These are phyloP conservation scores for Aratinga solstitialis DNA, from an alignment of 2,797 vertebrate genomes.

Conservation along the genomic window DNA sequence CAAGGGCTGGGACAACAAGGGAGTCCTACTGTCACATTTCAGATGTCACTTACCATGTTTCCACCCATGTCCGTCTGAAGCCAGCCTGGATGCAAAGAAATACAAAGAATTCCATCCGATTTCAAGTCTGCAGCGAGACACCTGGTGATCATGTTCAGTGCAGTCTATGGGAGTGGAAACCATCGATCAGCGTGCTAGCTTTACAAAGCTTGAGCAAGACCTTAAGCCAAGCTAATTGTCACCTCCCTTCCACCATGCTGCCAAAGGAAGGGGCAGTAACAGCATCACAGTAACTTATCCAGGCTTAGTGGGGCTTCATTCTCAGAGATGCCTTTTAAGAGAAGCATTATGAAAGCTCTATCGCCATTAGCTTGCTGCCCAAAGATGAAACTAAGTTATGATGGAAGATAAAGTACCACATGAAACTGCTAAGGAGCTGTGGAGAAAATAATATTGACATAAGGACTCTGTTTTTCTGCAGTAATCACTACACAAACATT, in stretches of 20 bases:
- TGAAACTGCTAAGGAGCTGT: background rate
- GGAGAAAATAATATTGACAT: slow-evolving; percentile 35
- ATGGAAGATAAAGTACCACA: background rate
- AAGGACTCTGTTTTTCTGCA: slow-evolving; percentile 40
- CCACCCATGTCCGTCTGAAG: slow-evolving; percentile 85
- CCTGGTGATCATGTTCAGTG: slow-evolving; percentile 83
- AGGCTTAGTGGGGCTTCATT: background rate
- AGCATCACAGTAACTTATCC: background rate
- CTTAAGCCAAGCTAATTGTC: background rate
- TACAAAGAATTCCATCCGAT: slow-evolving; percentile 79
- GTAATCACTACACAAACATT: slow-evolving; percentile 4
- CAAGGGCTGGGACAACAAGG: background rate
- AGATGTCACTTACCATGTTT: slow-evolving; percentile 66
- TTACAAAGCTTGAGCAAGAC: background rate
- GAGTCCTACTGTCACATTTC: background rate
- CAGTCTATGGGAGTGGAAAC: slow-evolving; percentile 61
- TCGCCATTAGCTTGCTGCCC: background rate
- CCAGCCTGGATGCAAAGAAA: slow-evolving; percentile 82
- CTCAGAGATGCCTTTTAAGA: background rate
- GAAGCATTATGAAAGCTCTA: background rate
- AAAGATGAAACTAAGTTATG: background rate
- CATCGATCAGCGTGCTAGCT: background rate
- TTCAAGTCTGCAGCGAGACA: slow-evolving; percentile 80
- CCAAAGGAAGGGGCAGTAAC: background rate
- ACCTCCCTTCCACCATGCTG: background rate